Evolutionary conservation across 2,113 vertebrate genomes (phyloP).

Genomic region (Gavialis gangeticus): DNA sequence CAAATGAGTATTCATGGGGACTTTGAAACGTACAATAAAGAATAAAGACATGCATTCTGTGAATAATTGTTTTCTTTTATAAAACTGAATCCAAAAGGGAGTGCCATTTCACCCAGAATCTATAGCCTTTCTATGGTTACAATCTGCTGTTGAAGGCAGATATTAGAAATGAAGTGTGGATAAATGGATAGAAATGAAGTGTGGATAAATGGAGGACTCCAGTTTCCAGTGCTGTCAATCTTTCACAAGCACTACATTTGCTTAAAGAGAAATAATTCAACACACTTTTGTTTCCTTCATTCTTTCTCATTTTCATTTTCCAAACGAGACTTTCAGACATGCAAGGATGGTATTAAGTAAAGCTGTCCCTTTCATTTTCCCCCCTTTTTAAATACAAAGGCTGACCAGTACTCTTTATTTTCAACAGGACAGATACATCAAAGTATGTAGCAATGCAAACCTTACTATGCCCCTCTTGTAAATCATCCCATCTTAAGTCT

Average conservation of each 20-base stretch:
- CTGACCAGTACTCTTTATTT: constrained; percentile 20
- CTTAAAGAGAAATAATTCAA: constrained; percentile 64
- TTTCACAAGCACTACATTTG: constrained; percentile 55
- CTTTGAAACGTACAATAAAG: constrained; percentile 78
- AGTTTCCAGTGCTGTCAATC: constrained; percentile 63
- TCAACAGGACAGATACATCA: not conserved
- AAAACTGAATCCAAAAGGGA: constrained; percentile 70
- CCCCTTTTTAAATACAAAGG: not conserved
- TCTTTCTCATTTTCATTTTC: constrained; percentile 57
- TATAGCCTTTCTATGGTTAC: constrained; percentile 69
- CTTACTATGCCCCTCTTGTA: not conserved
- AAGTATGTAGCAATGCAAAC: not conserved
- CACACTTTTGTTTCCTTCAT: constrained; percentile 44
- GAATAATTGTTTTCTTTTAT: constrained; percentile 76
- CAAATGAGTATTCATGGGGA: constrained; percentile 71
- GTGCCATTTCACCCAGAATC: constrained; percentile 68
- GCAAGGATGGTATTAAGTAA: not conserved
- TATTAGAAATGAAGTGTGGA: constrained; percentile 67
- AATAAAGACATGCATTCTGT: constrained; percentile 71
- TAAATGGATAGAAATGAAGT: constrained; percentile 46
- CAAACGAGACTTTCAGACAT: constrained; percentile 45
- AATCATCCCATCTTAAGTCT: not conserved
- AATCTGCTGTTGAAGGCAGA: constrained; percentile 71
- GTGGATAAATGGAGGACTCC: constrained; percentile 71
- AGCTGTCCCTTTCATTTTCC: constrained; percentile 25